These are phyloP conservation scores for Philantomba maxwellii DNA, from an alignment of 2,113 vertebrate genomes.

Conservation along the genomic window DNA sequence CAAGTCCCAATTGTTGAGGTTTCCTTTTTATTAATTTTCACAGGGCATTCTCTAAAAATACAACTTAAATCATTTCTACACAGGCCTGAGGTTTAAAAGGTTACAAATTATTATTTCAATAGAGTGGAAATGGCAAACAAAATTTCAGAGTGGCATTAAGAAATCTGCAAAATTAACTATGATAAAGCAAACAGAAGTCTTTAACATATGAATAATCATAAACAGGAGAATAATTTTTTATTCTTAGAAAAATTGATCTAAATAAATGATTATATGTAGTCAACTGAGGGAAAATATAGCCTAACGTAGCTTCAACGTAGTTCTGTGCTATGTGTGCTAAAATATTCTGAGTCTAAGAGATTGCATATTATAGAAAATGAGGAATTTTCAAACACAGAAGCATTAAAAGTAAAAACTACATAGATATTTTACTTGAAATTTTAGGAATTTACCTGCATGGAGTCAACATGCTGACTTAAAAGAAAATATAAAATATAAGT, in stretches of 20 bases:
- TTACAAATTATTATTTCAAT: not conserved
- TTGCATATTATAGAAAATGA: not conserved
- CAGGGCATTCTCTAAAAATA: not conserved
- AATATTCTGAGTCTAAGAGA: not conserved
- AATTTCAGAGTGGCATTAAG: not conserved
- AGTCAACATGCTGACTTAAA: not conserved
- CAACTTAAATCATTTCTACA: not conserved
- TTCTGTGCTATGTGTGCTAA: not conserved
- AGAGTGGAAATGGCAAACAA: not conserved
- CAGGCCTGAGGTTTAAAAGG: not conserved
- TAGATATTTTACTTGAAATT: not conserved
- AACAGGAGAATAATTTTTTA: not conserved
- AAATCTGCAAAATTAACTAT: not conserved
- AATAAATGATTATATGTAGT: not conserved
- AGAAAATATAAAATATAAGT: not conserved
- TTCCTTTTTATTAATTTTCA: not conserved
- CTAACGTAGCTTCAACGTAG: not conserved
- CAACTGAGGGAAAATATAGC: not conserved
- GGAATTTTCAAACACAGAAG: not conserved
- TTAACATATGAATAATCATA: not conserved
- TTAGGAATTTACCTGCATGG: not conserved
- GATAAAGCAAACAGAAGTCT: not conserved
- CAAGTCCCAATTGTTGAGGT: not conserved
- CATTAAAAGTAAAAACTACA: not conserved
- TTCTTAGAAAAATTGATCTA: not conserved